Base-by-base conservation (phyloP, 37 sponge, comb jelly and placozoan species). In the Oopsacas minuta region DNA sequence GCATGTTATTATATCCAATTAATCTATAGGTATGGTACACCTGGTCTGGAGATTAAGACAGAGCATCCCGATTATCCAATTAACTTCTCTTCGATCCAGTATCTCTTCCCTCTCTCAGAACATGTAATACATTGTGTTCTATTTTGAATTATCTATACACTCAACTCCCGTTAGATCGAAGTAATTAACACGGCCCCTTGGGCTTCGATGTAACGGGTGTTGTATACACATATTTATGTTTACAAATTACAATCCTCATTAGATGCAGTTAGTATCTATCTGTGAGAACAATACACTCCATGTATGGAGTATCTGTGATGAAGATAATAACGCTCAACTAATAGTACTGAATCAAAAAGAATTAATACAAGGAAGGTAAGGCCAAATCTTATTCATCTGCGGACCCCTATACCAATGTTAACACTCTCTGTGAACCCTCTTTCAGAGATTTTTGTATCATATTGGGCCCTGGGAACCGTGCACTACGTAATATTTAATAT, bases 301-400 rank as follows among this genome's bases (percentile, higher is more conserved):
- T 61, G 22, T 61, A n/a, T 61, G 75, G 75, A 61, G 75, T 61
- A 61, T 61, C 22, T 61, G 75, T 61, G 75, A 61, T 34, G 75
- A 61, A 61, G 75, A 61, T 20, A 61, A 61, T n/a, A 61, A 61
- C 7, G 75, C 75, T 20, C 75, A 61, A n/a, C 75, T 61, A 3
- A 61, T 61, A 32, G 75, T 61, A 61, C 22, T 61, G 1, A 61
- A 61, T 61, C 75, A 61, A 34, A 61, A 61, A n/a, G 75, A 61
- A 12, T n/a, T 61, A 5, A n/a, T 61, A 3, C 75, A 61, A 34
- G 75, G 75, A 61, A 61, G 75, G 75, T 61, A 25, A 61, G 75
- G 12, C 17, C n/a, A n/a, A n/a, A n/a, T n/a, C n/a, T n/a, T n/a
- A n/a, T n/a, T n/a, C n/a, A n/a, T n/a, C n/a, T n/a, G n/a, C n/a